phyloP scores from a whole-genome alignment of 2,888 invertebrate genomes.

The Lumbricus terrestris region DNA sequence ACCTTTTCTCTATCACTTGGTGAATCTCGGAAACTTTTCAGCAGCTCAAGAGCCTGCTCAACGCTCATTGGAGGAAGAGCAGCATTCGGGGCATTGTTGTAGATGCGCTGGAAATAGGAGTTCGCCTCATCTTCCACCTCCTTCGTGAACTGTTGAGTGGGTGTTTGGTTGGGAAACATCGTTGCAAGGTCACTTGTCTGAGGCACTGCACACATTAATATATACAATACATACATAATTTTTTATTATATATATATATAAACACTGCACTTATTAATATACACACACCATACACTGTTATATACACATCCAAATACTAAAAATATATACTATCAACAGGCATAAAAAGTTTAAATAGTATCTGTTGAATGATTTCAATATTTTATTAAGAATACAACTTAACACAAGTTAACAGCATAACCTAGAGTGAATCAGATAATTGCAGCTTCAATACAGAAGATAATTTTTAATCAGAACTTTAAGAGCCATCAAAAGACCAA shows the following conservation, averaged over 20 bases:
- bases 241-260: no score
- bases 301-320: no score
- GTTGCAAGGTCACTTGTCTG: slow-evolving; percentile 29
- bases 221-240: no score
- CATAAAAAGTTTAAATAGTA: no score
- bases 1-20: slow-evolving; percentile 32
- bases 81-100: slow-evolving; percentile 66
- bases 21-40: slow-evolving; percentile 82
- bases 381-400: neutral
- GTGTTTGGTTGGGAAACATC: slow-evolving; percentile 53
- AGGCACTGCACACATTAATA: neutral
- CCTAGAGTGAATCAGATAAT: neutral
- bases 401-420: neutral
- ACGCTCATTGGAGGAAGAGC: slow-evolving; percentile 76
- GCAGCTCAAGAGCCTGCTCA: slow-evolving; percentile 91
- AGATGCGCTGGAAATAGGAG: slow-evolving; percentile 95
- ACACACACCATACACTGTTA: no score
- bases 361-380: no score
- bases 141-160: slow-evolving; percentile 71
- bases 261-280: no score
- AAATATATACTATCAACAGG: no score
- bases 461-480: neutral
- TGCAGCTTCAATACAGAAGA: neutral
- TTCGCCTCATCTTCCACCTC: slow-evolving; percentile 99
- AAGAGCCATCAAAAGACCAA: neutral